Percentiles rank a stretch among this genome's conserved stretches.
phyloP scores from a whole-genome alignment of 2,888 invertebrate genomes.

The Lepas anatifera region DNA sequence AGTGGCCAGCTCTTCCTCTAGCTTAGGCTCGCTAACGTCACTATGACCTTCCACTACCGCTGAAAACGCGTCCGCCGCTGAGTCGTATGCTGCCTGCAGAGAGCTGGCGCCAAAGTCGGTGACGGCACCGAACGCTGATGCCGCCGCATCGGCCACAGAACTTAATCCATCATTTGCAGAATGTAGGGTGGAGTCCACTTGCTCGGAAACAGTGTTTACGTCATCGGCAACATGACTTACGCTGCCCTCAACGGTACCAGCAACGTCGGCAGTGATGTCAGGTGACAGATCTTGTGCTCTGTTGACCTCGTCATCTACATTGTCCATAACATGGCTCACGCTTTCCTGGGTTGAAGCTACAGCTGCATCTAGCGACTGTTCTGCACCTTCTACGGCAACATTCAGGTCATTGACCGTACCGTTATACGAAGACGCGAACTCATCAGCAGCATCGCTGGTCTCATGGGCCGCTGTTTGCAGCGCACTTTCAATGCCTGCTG shows the following conservation, averaged over 20 bases:
- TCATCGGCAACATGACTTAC: not conserved
- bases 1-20: not conserved
- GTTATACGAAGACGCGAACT: not conserved
- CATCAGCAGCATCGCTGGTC: not conserved
- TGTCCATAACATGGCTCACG: not conserved
- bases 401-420: not conserved
- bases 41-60: not conserved
- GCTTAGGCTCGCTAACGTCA: not conserved
- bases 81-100: not conserved
- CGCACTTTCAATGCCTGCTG: not conserved
- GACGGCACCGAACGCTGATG: too few relatives aligned
- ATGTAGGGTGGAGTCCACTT: too few relatives aligned
- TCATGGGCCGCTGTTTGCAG: not conserved
- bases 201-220: too few relatives aligned
- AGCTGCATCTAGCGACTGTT: not conserved
- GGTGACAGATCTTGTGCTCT: not conserved
- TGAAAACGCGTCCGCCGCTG: not conserved
- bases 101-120: too few relatives aligned
- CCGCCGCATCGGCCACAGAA: too few relatives aligned
- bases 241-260: not conserved
- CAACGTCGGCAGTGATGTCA: not conserved
- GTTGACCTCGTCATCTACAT: not conserved
- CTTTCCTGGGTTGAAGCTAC: not conserved
- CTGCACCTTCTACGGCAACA: not conserved
- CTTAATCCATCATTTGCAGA: too few relatives aligned